Evolutionary conservation across 1,140 invertebrate genomes (phyloP).

Genomic region (Chelonus insularis): DNA sequence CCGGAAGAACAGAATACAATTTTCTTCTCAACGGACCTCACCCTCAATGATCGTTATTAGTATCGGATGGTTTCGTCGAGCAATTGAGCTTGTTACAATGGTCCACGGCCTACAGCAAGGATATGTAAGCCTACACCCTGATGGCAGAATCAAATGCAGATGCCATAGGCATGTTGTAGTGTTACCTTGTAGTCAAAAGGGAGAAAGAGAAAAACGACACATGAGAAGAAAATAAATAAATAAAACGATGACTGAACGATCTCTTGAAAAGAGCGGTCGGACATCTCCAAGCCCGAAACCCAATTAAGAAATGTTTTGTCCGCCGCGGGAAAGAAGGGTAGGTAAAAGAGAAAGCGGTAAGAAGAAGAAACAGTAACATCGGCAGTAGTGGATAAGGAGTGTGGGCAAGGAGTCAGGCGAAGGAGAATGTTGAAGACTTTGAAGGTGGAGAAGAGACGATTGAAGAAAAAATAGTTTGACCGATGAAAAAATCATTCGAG

Average conservation of each 20-base stretch:
- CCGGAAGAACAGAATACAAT: constrained; percentile 29
- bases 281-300: constrained; percentile 31
- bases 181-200: constrained; percentile 4
- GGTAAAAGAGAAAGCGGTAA: constrained; percentile 27
- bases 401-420: constrained; percentile 13
- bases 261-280: constrained; percentile 26
- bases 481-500: constrained; percentile 24
- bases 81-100: not conserved
- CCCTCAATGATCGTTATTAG: constrained; percentile 25
- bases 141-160: not conserved
- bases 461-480: too few species aligned
- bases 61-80: constrained; percentile 21
- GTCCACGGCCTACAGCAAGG: not conserved
- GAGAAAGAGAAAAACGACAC: constrained; percentile 9
- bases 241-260: constrained; percentile 32
- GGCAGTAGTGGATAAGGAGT: constrained; percentile 21
- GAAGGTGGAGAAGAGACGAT: constrained; percentile 31
- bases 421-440: constrained; percentile 26
- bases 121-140: not conserved
- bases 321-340: constrained; percentile 36
- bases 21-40: constrained; percentile 23
- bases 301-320: constrained; percentile 63
- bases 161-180: constrained; percentile 1
- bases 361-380: constrained; percentile 34
- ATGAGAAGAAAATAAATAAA: constrained; percentile 33